Evolutionary conservation across 2,113 vertebrate species (phyloP).

Genomic region (Brachirus orientalis): DNA sequence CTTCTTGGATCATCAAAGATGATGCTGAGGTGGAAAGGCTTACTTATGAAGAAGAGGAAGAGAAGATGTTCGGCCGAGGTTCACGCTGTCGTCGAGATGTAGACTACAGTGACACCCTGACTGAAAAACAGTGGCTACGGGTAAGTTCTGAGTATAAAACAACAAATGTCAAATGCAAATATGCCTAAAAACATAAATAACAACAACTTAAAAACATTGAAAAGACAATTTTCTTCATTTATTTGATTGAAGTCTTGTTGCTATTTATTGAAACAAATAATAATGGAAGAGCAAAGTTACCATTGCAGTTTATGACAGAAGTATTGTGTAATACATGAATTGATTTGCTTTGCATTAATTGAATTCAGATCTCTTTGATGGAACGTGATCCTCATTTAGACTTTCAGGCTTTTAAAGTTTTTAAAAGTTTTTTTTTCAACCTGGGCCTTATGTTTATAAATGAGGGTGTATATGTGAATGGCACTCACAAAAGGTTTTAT

Average conservation of each 20-base stretch:
- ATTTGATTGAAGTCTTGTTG: too few species aligned
- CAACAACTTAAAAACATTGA: not conserved
- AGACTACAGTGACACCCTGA: constrained; percentile 96
- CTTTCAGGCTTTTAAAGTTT: too few species aligned
- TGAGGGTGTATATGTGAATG: too few species aligned
- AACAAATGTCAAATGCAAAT: too few species aligned
- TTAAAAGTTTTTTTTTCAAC: too few species aligned
- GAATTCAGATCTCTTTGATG: not conserved
- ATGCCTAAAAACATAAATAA: not conserved
- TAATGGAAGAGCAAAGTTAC: too few species aligned
- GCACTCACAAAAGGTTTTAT: too few species aligned
- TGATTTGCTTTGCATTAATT: not conserved
- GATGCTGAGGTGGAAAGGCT: constrained; percentile 94
- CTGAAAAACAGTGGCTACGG: constrained; percentile 95
- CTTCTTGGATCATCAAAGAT: constrained; percentile 96
- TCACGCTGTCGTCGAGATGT: constrained; percentile 95
- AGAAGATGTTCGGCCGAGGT: constrained; percentile 95
- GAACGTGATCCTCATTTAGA: too few species aligned
- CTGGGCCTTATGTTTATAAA: too few species aligned
- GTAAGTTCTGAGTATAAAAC: constrained; percentile 60
- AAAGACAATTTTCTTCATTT: not conserved
- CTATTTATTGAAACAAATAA: too few species aligned
- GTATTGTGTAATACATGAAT: not conserved
- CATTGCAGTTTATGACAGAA: not conserved
- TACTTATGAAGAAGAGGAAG: constrained; percentile 94